Conservation (phyloP, 2,888 invertebrate genomes). For the Limnephilus lunatus region DNA sequence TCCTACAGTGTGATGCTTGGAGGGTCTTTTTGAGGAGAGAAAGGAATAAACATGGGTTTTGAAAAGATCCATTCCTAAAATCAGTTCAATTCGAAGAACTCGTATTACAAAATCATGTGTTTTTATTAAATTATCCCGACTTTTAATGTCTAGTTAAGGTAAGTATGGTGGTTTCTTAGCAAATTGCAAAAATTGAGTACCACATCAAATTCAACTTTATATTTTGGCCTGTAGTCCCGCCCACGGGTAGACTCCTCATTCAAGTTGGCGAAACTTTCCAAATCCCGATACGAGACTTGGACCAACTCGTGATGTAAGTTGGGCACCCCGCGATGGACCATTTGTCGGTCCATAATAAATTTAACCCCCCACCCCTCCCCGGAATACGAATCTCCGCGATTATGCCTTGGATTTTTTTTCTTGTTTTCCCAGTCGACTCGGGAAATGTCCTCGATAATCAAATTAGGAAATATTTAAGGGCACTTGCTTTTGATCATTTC, state of each 20-base stretch:
- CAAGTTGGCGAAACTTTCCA: background rate
- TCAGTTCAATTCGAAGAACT: no score
- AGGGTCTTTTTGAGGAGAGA: no score
- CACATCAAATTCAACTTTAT: background rate
- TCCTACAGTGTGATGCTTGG: no score
- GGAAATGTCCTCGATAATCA: slow-evolving; percentile 25
- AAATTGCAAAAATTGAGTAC: background rate
- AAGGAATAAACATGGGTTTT: no score
- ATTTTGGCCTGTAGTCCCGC: background rate
- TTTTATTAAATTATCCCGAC: no score
- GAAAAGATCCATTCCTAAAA: no score
- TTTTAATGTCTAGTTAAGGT: no score
- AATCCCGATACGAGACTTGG: background rate
- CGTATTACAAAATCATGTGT: no score
- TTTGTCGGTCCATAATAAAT: slow-evolving; percentile 49
- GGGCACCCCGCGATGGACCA: slow-evolving; percentile 26
- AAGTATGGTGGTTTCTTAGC: no score
- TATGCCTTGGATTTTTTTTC: slow-evolving; percentile 35
- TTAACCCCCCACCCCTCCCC: slow-evolving; percentile 15
- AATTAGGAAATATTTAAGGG: slow-evolving; percentile 44
- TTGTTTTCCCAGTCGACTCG: slow-evolving; percentile 32
- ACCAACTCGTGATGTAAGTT: slow-evolving; percentile 16
- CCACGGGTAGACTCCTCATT: background rate
- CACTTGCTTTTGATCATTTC: slow-evolving; percentile 38
- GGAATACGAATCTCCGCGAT: slow-evolving; percentile 53